Evolutionary conservation across 2,797 vertebrate species (phyloP), one percentile per base, ranked within the genome.

Genomic region (Catharus ustulatus): DNA sequence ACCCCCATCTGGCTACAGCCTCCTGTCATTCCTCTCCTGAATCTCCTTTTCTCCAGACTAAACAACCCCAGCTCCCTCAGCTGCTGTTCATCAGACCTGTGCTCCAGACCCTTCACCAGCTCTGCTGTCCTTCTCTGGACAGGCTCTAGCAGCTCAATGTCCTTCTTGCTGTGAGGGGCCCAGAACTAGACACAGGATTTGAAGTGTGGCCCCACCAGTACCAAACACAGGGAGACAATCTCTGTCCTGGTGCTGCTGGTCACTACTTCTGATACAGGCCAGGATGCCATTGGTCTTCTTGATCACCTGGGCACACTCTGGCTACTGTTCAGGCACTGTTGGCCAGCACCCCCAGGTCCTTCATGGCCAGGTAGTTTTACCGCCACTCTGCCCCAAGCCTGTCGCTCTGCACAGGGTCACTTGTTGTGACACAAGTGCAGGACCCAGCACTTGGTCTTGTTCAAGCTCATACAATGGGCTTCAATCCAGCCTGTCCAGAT

Each of bases 111-210:
- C 7, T 4, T 67, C 54, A 3, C 17, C 40, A 88, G 17, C 68
- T 54, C 40, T 1, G 0, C 2, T 67, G 29, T 12, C 21, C 30
- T 59, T 54, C 40, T 42, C 61, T 2, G 1, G 46, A 67, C 1
- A 0, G 0, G 3, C n/a, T 66, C 24, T 23, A 52, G 13, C 11
- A 0, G 5, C 12, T 74, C 68, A 13, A 13, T 32, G 21, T 54
- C 24, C 21, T 38, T 46, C 24, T 52, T 22, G 29, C 7, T 7
- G 9, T 22, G 68, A 40, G 46, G 6, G 14, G 5, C n/a, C 20
- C 61, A 67, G 40, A 74, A 27, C 40, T 54, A 40, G 10, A 34
- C 6, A 2, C n/a, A 34, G n/a, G 8, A 74, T 18, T 80, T 1
- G 13, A 46, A 2, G 24, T 40, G 49, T 34, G 18, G 26, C 21